phyloP scores from a whole-genome alignment of 1,140 invertebrate species.

The Diprion similis region DNA sequence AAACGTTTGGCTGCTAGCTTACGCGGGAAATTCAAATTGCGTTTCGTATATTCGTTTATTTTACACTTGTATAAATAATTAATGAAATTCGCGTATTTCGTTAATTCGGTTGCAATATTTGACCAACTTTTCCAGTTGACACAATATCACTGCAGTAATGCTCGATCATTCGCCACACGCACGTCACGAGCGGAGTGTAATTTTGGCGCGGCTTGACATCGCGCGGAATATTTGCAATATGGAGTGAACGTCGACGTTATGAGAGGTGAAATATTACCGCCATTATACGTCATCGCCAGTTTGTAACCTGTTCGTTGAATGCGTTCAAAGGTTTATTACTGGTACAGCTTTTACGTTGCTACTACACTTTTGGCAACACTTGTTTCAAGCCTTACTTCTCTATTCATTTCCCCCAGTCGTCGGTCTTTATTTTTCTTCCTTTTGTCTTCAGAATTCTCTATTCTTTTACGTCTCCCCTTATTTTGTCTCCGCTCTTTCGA shows the following conservation, averaged over 20 bases:
- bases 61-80: no score
- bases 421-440: not conserved
- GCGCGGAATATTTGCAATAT: not conserved
- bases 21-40: no score
- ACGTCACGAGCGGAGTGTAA: not conserved
- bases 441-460: not conserved
- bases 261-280: conserved; percentile 1
- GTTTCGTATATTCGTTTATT: no score
- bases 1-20: no score
- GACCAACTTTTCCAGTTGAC: no score
- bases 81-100: no score
- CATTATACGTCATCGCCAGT: conserved; percentile 4
- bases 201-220: not conserved
- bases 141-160: no score
- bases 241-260: not conserved
- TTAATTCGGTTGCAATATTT: no score
- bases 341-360: no score
- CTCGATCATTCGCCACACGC: no score
- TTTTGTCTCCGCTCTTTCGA: not conserved
- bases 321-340: conserved; percentile 1
- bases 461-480: not conserved
- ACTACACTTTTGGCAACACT: no score
- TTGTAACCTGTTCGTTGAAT: conserved; percentile 3
- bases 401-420: not conserved
- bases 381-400: no score